A percentile compares a stretch with the other conserved stretches of the same genome.
Evolutionary conservation across 2,113 vertebrate genomes (phyloP).

Genomic region (Sylvilagus bachmani): DNA sequence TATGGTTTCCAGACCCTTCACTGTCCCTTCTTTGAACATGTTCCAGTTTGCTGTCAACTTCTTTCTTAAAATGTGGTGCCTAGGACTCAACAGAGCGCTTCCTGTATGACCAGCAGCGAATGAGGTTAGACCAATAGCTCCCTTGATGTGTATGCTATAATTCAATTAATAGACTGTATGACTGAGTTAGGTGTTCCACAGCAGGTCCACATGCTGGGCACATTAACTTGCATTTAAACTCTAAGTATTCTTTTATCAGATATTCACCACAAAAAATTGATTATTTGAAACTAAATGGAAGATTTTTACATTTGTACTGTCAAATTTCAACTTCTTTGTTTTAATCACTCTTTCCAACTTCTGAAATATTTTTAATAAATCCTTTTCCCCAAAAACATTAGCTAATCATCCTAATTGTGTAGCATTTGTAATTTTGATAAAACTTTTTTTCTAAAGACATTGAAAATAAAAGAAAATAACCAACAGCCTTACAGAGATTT

Average conservation of each 20-base stretch:
- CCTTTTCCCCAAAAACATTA: not conserved
- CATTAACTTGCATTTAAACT: not conserved
- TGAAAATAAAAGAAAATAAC: not conserved
- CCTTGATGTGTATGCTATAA: not conserved
- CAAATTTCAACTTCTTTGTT: constrained; percentile 32
- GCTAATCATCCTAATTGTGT: not conserved
- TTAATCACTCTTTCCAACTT: not conserved
- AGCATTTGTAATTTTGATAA: not conserved
- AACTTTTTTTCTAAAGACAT: not conserved
- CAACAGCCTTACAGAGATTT: not conserved
- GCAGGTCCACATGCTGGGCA: not conserved
- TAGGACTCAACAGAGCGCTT: constrained; percentile 43
- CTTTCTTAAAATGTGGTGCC: constrained; percentile 56
- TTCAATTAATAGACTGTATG: constrained; percentile 11
- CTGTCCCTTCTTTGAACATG: constrained; percentile 48
- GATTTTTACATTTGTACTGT: not conserved
- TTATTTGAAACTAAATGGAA: constrained; percentile 25
- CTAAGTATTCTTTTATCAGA: not conserved
- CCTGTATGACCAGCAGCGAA: not conserved
- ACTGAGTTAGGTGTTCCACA: not conserved
- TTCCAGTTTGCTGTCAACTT: constrained; percentile 74
- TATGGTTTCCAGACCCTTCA: constrained; percentile 71
- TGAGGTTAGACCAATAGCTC: constrained; percentile 19
- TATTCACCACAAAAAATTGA: not conserved
- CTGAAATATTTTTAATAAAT: not conserved